These are phyloP conservation scores for Phoxinus phoxinus DNA, from an alignment of 2,113 vertebrate genomes.

Conservation along the genomic window DNA sequence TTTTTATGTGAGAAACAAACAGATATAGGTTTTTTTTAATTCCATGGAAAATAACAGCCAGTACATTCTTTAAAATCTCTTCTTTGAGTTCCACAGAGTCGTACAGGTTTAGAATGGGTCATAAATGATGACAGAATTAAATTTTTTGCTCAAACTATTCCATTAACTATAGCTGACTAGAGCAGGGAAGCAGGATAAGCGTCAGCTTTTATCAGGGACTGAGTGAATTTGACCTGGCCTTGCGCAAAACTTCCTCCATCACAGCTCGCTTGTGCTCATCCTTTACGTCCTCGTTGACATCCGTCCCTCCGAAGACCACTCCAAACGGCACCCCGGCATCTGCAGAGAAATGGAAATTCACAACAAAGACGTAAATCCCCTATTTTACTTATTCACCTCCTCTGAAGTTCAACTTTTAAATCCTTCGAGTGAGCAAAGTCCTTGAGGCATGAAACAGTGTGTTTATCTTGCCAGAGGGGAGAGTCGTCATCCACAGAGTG, in stretches of 20 bases:
- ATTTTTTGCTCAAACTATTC: not conserved
- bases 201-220: not conserved
- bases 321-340: constrained; percentile 86
- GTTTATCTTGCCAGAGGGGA: constrained; percentile 24
- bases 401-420: constrained; percentile 37
- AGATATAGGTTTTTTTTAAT: not conserved
- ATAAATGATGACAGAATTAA: not conserved
- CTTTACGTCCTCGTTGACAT: constrained; percentile 91
- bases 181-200: not conserved
- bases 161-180: not conserved
- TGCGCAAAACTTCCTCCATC: constrained; percentile 86
- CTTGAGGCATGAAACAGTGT: constrained; percentile 44
- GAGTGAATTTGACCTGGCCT: constrained; percentile 83
- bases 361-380: constrained; percentile 46
- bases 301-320: constrained; percentile 93
- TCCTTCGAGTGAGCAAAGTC: not conserved
- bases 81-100: not conserved
- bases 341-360: constrained; percentile 67
- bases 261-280: constrained; percentile 80
- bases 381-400: constrained; percentile 3
- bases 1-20: not conserved
- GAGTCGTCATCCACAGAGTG: constrained; percentile 5
- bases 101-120: not conserved
- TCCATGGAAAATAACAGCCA: not conserved
- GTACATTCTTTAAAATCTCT: not conserved